phyloP scores from a whole-genome alignment of 2,113 vertebrate species.

The Austrofundulus limnaeus region DNA sequence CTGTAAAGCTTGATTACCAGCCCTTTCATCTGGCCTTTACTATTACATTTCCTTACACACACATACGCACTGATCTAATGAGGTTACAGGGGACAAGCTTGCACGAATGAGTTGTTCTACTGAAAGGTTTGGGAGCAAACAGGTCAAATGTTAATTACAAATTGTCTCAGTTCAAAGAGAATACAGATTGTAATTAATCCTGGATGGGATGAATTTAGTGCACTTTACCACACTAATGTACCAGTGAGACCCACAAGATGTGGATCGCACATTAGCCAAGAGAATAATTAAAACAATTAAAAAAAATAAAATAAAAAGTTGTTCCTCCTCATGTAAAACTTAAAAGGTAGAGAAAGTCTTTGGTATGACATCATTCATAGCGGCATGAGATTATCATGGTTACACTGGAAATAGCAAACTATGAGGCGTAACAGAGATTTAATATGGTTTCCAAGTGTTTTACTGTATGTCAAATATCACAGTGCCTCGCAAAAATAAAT shows the following conservation, averaged over 20 bases:
- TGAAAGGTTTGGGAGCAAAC: conserved; percentile 44
- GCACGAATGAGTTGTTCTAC: conserved; percentile 54
- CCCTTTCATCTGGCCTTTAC: conserved; percentile 20
- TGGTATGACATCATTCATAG: too few species aligned
- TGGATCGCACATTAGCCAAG: conserved; percentile 9
- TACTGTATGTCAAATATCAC: too few species aligned
- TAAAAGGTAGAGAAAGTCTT: neutral
- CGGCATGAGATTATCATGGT: too few species aligned
- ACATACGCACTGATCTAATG: conserved; percentile 53
- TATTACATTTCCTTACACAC: conserved; percentile 24
- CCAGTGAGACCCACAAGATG: conserved; percentile 25
- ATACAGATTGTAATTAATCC: conserved; percentile 70
- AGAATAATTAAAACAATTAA: conserved; percentile 30
- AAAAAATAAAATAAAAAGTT: conserved; percentile 13
- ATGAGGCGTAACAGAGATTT: too few species aligned
- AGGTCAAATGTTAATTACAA: conserved; percentile 72
- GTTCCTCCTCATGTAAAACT: conserved; percentile 17
- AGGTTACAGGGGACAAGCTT: conserved; percentile 61
- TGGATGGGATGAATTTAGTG: conserved; percentile 41
- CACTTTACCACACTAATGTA: conserved; percentile 39
- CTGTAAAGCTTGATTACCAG: conserved; percentile 38
- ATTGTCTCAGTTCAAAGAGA: conserved; percentile 61
- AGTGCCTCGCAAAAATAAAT: too few species aligned
- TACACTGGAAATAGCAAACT: too few species aligned
- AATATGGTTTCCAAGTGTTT: too few species aligned